These are phyloP conservation scores for Eupithecia tripunctaria DNA, from an alignment of 2,888 invertebrate genomes.

Conservation along the genomic window DNA sequence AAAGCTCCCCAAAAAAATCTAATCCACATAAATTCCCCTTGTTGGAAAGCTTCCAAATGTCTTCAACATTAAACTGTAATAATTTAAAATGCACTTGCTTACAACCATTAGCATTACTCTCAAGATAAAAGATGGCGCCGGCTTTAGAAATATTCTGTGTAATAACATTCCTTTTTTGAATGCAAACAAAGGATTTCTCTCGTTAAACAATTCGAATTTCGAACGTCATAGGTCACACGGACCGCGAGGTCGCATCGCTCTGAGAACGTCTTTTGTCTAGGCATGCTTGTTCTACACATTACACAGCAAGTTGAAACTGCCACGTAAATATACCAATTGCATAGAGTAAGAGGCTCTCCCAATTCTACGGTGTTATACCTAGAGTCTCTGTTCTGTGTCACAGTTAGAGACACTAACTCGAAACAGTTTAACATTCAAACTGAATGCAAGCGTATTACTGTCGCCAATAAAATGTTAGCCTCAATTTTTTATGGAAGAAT, in stretches of 20 bases:
- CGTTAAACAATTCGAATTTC: conserved; percentile 67
- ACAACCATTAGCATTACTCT: conserved; percentile 20
- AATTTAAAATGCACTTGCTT: conserved; percentile 43
- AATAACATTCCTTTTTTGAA: conserved; percentile 59
- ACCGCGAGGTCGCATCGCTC: conserved; percentile 68
- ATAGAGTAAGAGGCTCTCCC: conserved; percentile 3
- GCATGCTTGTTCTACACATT: conserved; percentile 61
- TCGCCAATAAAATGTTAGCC: conserved; percentile 78
- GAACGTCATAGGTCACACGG: conserved; percentile 69
- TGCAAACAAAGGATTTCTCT: conserved; percentile 69
- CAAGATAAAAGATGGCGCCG: conserved; percentile 27
- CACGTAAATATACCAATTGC: conserved; percentile 27
- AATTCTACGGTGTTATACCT: conserved; percentile 8
- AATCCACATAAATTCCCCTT: conserved; percentile 34
- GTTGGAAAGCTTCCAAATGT: conserved; percentile 59
- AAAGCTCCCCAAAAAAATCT: not conserved
- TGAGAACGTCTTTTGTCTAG: conserved; percentile 74
- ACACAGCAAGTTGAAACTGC: conserved; percentile 54
- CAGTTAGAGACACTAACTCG: conserved; percentile 63
- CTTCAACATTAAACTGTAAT: conserved; percentile 47
- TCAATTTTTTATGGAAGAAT: conserved; percentile 72
- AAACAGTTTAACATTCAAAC: conserved; percentile 81
- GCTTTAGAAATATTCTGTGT: conserved; percentile 46
- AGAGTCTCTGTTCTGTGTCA: conserved; percentile 56
- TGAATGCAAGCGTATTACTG: conserved; percentile 64